Conservation (phyloP, 2,113 vertebrate species). For the Eupsittula cactorum region DNA sequence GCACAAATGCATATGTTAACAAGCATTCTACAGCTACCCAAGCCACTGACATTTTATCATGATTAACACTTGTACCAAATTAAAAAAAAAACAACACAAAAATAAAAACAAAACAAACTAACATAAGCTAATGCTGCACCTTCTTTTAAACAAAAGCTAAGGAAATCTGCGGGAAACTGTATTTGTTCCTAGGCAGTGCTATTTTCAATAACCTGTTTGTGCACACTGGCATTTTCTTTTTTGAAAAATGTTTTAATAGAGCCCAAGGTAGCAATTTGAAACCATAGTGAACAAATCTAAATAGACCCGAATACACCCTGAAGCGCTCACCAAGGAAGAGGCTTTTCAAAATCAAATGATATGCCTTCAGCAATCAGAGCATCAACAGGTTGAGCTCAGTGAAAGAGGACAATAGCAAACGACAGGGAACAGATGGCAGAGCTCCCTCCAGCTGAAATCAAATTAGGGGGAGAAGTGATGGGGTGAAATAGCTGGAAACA, state of each 20-base stretch:
- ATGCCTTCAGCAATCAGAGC: background rate
- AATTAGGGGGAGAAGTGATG: background rate
- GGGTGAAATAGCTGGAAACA: background rate
- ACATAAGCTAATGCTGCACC: background rate
- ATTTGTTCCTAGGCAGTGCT: constrained; percentile 3
- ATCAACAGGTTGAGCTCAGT: constrained; percentile 17
- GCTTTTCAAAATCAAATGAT: constrained; percentile 48
- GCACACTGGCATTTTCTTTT: constrained; percentile 49
- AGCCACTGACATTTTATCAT: background rate
- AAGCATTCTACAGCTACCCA: background rate
- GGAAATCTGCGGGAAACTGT: background rate
- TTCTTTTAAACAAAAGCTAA: constrained; percentile 41
- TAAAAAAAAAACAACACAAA: background rate
- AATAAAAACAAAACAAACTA: background rate
- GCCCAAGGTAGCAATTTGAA: constrained; percentile 46
- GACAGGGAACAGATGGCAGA: background rate
- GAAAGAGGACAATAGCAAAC: background rate
- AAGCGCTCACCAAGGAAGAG: background rate
- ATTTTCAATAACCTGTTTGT: constrained; percentile 48
- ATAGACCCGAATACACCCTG: constrained; percentile 19
- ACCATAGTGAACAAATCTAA: constrained; percentile 36
- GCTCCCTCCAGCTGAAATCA: background rate
- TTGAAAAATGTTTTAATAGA: constrained; percentile 55
- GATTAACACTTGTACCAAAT: constrained; percentile 9
- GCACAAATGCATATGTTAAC: constrained; percentile 8